These are phyloP conservation scores for Drosophila littoralis DNA, from an alignment of 1,140 invertebrate species.

Conservation along the genomic window DNA sequence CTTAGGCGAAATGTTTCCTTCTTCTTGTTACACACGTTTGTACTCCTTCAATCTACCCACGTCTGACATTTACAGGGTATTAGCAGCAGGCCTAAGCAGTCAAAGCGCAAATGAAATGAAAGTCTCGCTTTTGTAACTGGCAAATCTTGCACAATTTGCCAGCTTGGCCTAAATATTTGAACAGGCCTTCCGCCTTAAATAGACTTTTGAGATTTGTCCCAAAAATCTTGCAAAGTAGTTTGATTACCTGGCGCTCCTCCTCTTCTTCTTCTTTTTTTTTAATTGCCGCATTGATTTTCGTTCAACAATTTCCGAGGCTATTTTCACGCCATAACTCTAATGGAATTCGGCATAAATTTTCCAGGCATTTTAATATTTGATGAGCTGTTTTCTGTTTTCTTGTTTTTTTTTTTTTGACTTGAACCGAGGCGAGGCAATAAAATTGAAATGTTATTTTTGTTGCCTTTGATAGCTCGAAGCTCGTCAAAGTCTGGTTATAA, in stretches of 20 bases:
- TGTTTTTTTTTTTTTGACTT: conserved; percentile 23
- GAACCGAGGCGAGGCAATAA: conserved; percentile 55
- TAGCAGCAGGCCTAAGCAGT: too few species aligned
- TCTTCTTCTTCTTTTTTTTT: not conserved
- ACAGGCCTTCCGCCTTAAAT: conserved; percentile 42
- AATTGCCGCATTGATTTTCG: conserved; percentile 57
- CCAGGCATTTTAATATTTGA: conserved; percentile 66
- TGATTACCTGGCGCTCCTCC: conserved; percentile 42
- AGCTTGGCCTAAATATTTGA: conserved; percentile 65
- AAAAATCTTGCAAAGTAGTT: conserved; percentile 3
- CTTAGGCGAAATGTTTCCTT: too few species aligned
- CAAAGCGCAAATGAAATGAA: conserved; percentile 54
- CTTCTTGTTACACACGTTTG: too few species aligned
- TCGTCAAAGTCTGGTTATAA: conserved; percentile 78
- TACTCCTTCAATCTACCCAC: too few species aligned
- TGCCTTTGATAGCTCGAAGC: conserved; percentile 33
- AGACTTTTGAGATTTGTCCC: conserved; percentile 57
- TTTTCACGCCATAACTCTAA: conserved; percentile 82
- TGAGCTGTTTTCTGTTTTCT: conserved; percentile 27
- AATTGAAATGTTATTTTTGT: conserved; percentile 74
- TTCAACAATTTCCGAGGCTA: conserved; percentile 8
- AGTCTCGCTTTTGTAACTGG: conserved; percentile 53
- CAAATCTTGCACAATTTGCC: conserved; percentile 55
- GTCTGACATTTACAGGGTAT: not conserved
- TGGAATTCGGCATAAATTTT: conserved; percentile 79